phyloP scores from a whole-genome alignment of 35 echinoderm and acorn worm species.

The Apostichopus parvimensis region DNA sequence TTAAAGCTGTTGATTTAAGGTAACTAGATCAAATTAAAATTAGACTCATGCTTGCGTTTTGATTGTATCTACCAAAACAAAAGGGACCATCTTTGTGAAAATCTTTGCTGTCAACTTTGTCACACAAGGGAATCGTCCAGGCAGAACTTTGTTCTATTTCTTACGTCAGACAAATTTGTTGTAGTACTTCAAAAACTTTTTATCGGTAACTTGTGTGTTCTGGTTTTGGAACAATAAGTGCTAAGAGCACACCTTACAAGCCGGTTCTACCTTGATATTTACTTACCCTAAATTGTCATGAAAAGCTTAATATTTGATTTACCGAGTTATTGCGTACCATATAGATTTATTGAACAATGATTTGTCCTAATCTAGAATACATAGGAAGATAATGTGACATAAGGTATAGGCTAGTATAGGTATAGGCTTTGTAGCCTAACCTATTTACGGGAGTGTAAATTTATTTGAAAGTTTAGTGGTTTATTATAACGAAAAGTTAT shows the following conservation, averaged over 20 bases:
- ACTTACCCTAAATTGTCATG: background rate
- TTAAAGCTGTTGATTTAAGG: constrained; percentile 32
- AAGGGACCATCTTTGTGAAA: background rate
- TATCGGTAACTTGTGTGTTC: background rate
- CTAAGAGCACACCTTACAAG: background rate
- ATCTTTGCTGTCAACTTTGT: background rate
- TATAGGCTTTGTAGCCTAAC: too few species aligned
- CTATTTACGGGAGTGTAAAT: fast-evolving
- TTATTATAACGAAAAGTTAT: too few species aligned
- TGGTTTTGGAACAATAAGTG: background rate
- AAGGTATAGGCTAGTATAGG: too few species aligned
- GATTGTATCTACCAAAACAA: constrained; percentile 27
- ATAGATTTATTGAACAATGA: background rate
- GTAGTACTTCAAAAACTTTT: background rate
- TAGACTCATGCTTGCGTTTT: constrained; percentile 17
- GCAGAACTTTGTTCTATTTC: background rate
- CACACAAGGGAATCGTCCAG: background rate
- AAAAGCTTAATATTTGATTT: background rate
- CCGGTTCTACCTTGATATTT: background rate
- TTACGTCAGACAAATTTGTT: too few species aligned
- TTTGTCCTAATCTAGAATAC: too few species aligned
- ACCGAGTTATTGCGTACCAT: background rate
- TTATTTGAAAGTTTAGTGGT: too few species aligned
- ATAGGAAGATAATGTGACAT: too few species aligned
- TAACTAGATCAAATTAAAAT: constrained; percentile 13